phyloP scores from a whole-genome alignment of 1,140 invertebrate species.

The Neuroterus valhalla region DNA sequence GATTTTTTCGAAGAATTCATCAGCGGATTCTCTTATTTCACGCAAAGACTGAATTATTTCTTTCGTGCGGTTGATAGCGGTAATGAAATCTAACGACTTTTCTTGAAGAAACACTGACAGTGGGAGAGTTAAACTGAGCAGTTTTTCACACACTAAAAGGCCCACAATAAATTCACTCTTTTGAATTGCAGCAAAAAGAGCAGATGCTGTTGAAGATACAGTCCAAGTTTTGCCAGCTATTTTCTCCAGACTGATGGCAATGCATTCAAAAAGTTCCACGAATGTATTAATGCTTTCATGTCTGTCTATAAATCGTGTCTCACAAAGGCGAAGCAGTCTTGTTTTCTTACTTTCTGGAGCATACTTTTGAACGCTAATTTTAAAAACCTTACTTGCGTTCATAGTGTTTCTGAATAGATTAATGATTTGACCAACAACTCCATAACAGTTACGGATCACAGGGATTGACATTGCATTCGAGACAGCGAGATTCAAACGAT shows the following conservation, averaged over 20 bases:
- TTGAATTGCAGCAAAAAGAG: constrained; percentile 35
- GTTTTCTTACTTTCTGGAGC: constrained; percentile 34
- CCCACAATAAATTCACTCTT: constrained; percentile 34
- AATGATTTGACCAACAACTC: constrained; percentile 9
- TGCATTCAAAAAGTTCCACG: constrained; percentile 36
- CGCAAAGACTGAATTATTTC: constrained; percentile 12
- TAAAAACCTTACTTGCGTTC: constrained; percentile 34
- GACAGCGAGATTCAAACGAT: constrained; percentile 38
- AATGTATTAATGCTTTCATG: constrained; percentile 36
- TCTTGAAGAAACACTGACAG: constrained; percentile 35
- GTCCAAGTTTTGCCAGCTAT: too few species aligned
- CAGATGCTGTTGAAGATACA: constrained; percentile 27
- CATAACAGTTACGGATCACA: constrained; percentile 28
- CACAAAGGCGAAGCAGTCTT: constrained; percentile 34
- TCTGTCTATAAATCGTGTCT: constrained; percentile 38
- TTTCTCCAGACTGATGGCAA: too few species aligned
- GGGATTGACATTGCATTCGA: constrained; percentile 30
- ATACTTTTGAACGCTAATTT: constrained; percentile 28
- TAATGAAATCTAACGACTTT: constrained; percentile 28
- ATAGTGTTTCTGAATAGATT: constrained; percentile 31
- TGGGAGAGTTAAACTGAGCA: constrained; percentile 34
- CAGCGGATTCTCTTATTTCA: constrained; percentile 32
- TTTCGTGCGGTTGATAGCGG: constrained; percentile 25
- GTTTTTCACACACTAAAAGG: constrained; percentile 38
- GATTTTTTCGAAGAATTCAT: constrained; percentile 31